Percentiles rank a stretch among this genome's conserved stretches.
Evolutionary conservation across 2,113 vertebrate species (phyloP).

Genomic region (Circaetus gallicus): DNA sequence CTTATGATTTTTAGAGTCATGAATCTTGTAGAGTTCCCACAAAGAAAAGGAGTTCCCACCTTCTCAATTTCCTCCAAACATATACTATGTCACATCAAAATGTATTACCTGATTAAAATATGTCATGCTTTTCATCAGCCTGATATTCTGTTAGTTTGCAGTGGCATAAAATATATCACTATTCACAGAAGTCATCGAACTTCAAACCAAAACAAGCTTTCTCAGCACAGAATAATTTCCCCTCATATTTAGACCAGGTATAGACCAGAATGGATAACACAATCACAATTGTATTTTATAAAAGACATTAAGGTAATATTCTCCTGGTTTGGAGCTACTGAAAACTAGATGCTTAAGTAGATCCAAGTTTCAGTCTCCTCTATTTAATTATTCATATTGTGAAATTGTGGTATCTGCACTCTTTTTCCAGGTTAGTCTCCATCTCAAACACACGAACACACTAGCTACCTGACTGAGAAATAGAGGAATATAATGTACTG

Average conservation of each 20-base stretch:
- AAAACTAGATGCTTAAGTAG: not conserved
- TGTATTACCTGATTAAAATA: not conserved
- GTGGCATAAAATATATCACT: not conserved
- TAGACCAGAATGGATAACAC: not conserved
- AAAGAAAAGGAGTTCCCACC: slow-evolving; percentile 9
- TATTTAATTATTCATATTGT: not conserved
- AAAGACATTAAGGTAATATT: not conserved
- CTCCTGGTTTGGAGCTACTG: not conserved
- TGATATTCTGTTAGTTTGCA: not conserved
- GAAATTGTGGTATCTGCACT: slow-evolving; percentile 1
- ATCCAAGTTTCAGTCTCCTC: not conserved
- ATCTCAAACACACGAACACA: not conserved
- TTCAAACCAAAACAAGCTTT: not conserved
- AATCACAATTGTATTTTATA: not conserved
- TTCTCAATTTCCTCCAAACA: slow-evolving; percentile 67
- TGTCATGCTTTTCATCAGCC: not conserved
- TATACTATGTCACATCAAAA: not conserved
- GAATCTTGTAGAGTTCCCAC: not conserved
- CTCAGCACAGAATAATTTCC: not conserved
- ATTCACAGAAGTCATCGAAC: not conserved
- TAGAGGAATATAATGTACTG: not conserved
- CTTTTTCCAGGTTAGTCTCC: not conserved
- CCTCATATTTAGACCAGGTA: not conserved
- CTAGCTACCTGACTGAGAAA: not conserved
- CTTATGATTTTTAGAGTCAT: not conserved